Base-by-base conservation (phyloP, 2,888 invertebrate genomes). In the Eutolmus rufibarbis region DNA sequence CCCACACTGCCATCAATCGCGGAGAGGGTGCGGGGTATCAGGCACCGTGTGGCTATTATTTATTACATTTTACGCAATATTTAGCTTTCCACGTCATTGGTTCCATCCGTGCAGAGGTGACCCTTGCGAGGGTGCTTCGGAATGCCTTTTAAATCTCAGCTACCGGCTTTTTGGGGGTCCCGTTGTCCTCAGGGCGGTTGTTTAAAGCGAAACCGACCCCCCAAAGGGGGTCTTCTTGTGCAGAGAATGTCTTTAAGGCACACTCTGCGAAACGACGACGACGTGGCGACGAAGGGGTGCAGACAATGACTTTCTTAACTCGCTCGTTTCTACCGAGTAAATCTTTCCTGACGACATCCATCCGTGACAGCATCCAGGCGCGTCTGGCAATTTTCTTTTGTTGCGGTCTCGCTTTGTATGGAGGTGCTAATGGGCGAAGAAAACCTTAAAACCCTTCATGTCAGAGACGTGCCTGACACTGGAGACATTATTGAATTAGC, bases 51-150 rank as follows among this genome's bases (percentile, higher is more conserved):
- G 66, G 66, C 82, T 84, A 79, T 87, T 78, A 87, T 87, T 87
- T 88, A 85, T 85, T 82, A 85, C 84, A 86, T 81, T 88, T 88
- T 82, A 87, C 78, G 82, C 57, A 87, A 87, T 85, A 88, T 87
- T 84, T 86, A 87, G 85, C 82, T 87, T 88, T 87, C 79, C 87
- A 88, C 88, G 79, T 87, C 88, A 88, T 88, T 88, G 43, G 40
- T 31, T 66, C 37, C 28, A 66, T 28, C 66, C 66, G 66, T 66
- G 23, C 66, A 66, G 66, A 66, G 66, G 37, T 40, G 77, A 77
- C 77, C 77, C 31, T 77, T 77, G 37, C 40, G 66, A 66, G 66
- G 66, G 66, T 66, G 66, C 12, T 19, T 8, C 12, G 23, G 28
- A 66, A 66, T 66, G 28, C 66, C 66, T 66, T 66, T 28, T 66